Evolutionary conservation across 2,113 vertebrate genomes (phyloP), one percentile per base, ranked within the genome.

Genomic region (Geococcyx californianus): DNA sequence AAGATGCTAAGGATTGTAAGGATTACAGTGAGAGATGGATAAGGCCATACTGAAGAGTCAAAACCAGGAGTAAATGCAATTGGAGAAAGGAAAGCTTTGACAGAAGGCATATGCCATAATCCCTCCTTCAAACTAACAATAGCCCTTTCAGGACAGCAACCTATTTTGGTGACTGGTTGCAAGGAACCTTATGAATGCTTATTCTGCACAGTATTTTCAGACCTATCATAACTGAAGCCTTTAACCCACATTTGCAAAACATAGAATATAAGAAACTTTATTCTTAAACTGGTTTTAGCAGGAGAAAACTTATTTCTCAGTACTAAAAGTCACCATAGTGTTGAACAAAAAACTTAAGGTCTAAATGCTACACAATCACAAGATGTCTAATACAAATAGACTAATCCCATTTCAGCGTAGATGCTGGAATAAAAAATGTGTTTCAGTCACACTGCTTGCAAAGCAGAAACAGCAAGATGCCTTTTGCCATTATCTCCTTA

Each of bases 11-110:
- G 49, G 21, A 94, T 87, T 93, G 29, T 81, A 73, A 92, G 67
- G 60, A 95, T 77, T 80, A 88, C 25, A 90, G 54, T 26, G 74
- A 84, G 81, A 94, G 38, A 87, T 49, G 58, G 66, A 26, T 84
- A 83, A 91, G 16, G 44, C 26, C 63, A 73, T 25, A 75, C 8
- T 63, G 58, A 91, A 75, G 29, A 89, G 52, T 87, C 80, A 93
- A 90, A 97, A 93, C 83, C 73, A 69, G 31, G 36, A 63, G 58
- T 28, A 91, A 90, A 92, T 56, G 67, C 76, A 91, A 59, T 44
- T 52, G 40, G 18, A 16, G 3, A 3, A 77, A 96, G 63, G 83
- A 93, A 85, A 75, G 70, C 59, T 91, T 89, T 91, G 64, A 94
- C 51, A 54, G 62, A 75, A 86, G 58, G 33, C 26, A 72, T 58